Evolutionary conservation across 2,888 invertebrate genomes (phyloP), one percentile per base, ranked within the genome.

Genomic region (Fragum fragum): DNA sequence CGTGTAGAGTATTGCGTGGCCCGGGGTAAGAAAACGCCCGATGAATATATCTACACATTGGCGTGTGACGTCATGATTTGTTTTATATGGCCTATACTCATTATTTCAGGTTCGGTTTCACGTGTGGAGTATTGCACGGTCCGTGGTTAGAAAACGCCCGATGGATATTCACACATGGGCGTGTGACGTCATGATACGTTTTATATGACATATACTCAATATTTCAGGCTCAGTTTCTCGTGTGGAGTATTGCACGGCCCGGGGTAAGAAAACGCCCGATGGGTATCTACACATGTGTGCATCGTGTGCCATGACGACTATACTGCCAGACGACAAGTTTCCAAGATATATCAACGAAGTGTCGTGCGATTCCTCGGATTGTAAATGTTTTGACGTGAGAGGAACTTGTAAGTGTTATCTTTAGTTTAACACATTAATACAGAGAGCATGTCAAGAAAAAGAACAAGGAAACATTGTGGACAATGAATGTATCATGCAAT

Each of bases 301-400:
- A 9, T 74, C 87, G n/a, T 90, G 91, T 70, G 82, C 88, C 11
- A 66, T 82, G 29, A 90, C 90, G 6, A 90, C 90, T 6, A 79
- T 68, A n/a, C 79, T 91, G 14, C 81, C 84, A 7, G 76, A 68
- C 2, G 83, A 87, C 52, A 81, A 74, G 69, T 91, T 87, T 68
- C 91, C 91, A 0, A 72, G 89, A 29, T 77, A 85, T 23, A 85
- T 89, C 28, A 91, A 89, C 76, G 91, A 91, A 73, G 86, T 79
- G 14, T 73, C 81, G 5, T 90, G 91, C 70, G 76, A 78, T 26
- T 28, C 52, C 16, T 61, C 53, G 3, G 88, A 89, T 47, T 80
- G 85, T 29, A 80, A 86, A 18, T 91, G 91, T 68, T 78, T 91
- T 21, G 76, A 68, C n/a, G 52, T 85, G 1, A 21, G 59, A 9